Percentiles rank a stretch among this genome's conserved stretches.
phyloP scores from a whole-genome alignment of 2,888 invertebrate species.

The Malacosoma neustria region DNA sequence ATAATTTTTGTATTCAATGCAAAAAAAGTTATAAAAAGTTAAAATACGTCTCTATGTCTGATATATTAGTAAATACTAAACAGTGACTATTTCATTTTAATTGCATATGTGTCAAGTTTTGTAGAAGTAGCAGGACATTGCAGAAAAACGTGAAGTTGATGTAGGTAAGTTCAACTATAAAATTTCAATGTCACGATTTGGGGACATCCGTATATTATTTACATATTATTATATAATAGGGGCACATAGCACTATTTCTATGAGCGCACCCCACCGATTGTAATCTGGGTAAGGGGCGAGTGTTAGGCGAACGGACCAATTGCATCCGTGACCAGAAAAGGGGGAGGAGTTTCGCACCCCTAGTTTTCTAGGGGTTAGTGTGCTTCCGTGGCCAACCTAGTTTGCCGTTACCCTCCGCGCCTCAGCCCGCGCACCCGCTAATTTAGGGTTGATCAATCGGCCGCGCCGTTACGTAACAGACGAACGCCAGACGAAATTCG shows the following conservation, averaged over 20 bases:
- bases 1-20: too few species aligned
- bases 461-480: slow-evolving; percentile 55
- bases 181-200: slow-evolving; percentile 65
- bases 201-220: slow-evolving; percentile 50
- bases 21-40: too few species aligned
- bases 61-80: too few species aligned
- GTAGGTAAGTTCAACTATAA: too few species aligned
- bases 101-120: too few species aligned
- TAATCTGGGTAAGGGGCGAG: slow-evolving; percentile 71
- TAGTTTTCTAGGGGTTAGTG: slow-evolving; percentile 76
- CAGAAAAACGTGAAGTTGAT: too few species aligned
- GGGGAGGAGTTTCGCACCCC: slow-evolving; percentile 75
- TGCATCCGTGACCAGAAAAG: slow-evolving; percentile 73
- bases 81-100: too few species aligned
- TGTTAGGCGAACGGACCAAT: slow-evolving; percentile 66
- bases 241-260: slow-evolving; percentile 70
- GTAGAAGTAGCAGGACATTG: too few species aligned
- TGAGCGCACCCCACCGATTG: slow-evolving; percentile 74
- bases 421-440: slow-evolving; percentile 55
- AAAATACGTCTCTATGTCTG: too few species aligned
- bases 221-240: slow-evolving; percentile 44
- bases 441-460: slow-evolving; percentile 74
- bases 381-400: slow-evolving; percentile 75
- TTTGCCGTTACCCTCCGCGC: slow-evolving; percentile 60
- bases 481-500: slow-evolving; percentile 39